Conservation (phyloP, 2,113 vertebrate genomes). For the Rhinoderma darwinii region DNA sequence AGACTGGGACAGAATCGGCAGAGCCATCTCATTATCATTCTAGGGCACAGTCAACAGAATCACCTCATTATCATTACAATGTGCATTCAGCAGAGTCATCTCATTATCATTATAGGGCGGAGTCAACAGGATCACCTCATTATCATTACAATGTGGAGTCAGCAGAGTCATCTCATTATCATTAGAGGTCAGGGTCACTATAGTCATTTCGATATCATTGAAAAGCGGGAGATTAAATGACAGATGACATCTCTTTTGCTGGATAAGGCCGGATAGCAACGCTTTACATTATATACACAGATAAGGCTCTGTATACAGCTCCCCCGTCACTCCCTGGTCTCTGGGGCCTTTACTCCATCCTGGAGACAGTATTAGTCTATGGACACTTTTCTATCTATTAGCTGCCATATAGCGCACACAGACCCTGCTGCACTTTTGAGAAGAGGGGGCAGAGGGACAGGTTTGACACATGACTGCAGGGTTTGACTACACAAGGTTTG, state of each 20-base stretch:
- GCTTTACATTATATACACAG: too few species aligned
- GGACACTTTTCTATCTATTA: too few species aligned
- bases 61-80: neutral
- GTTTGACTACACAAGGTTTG: too few species aligned
- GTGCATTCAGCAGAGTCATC: neutral
- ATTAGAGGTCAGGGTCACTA: neutral
- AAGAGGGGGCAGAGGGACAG: too few species aligned
- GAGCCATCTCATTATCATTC: neutral
- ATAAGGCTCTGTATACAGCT: too few species aligned
- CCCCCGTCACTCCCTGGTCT: too few species aligned
- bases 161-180: neutral
- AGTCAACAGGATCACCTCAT: neutral
- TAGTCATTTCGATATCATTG: neutral
- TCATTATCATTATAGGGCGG: neutral
- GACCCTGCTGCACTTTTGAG: too few species aligned
- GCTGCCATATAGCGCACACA: neutral
- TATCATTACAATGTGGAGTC: neutral
- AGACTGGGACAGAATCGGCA: neutral
- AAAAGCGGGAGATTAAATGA: neutral
- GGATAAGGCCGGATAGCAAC: too few species aligned
- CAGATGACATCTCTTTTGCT: neutral
- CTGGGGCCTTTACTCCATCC: too few species aligned
- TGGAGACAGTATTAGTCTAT: too few species aligned
- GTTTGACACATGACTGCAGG: too few species aligned
- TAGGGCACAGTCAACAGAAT: neutral